These are phyloP conservation scores for Amphiprion ocellaris DNA, from an alignment of 2,113 vertebrate genomes.

Conservation along the genomic window DNA sequence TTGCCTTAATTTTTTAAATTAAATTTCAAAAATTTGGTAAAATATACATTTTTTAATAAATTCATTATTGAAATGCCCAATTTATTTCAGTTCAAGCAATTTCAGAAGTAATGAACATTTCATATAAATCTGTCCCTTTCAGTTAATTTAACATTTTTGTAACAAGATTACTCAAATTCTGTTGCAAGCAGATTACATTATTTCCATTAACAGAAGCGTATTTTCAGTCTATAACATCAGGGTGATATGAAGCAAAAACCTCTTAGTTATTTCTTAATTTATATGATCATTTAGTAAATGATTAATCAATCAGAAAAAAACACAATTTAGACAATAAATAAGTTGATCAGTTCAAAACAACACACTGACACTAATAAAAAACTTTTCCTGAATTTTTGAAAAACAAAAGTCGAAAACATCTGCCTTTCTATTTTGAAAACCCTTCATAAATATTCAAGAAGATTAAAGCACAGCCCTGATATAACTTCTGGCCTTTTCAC, in stretches of 20 bases:
- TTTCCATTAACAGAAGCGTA: neutral
- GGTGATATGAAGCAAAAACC: neutral
- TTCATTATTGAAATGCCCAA: neutral
- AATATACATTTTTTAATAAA: slow-evolving; percentile 1
- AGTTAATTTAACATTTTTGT: neutral
- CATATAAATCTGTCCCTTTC: neutral
- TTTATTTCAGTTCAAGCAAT: neutral
- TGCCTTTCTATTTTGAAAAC: slow-evolving; percentile 1
- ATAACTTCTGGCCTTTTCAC: neutral
- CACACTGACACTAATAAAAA: neutral
- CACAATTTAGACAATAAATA: neutral
- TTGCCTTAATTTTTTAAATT: neutral
- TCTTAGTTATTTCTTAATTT: neutral
- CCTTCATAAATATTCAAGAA: slow-evolving; percentile 14
- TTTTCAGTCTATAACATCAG: neutral
- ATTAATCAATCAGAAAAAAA: neutral
- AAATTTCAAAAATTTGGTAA: neutral
- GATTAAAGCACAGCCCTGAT: slow-evolving; percentile 24
- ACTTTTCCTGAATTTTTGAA: neutral
- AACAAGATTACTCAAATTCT: neutral
- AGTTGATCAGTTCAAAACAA: neutral
- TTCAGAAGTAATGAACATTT: slow-evolving; percentile 7
- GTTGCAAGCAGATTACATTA: neutral
- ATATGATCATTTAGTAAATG: neutral
- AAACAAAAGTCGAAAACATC: neutral